Base-by-base conservation (phyloP, 35 echinoderm and acorn worm species). In the Lytechinus pictus region DNA sequence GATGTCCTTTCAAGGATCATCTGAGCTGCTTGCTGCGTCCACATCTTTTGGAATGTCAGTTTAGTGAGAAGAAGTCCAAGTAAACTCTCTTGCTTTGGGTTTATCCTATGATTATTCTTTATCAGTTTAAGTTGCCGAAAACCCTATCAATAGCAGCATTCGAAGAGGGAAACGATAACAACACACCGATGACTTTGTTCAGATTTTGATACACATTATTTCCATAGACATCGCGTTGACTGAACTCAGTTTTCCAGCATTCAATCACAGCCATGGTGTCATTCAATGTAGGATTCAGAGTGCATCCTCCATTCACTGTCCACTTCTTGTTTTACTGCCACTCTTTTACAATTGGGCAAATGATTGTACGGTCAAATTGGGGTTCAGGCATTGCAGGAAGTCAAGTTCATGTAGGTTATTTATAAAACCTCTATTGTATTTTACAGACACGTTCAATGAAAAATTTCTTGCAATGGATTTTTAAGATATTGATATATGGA, bases 81-180 rank as follows among this genome's bases (percentile, higher is more conserved):
- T 33, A 94, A 93, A 55, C 95, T 96, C 29, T 96, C 95, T 57
- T 96, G 55, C 66, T 96, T 96, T 4, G 93, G 95, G 3, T 27
- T 3, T 1, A 90, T 53, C 89, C 95, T 93, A 51, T 94, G 95
- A 51, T 96, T 90, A 93, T 93, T 93, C 28, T 96, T 96, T 19
- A 96, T 96, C 16, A 96, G 89, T 51, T 96, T 96, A 3, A 96
- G 91, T 61, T 89, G 86, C 54, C 86, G 51, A 96, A 93, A 12
- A 96, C 89, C 54, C 95, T 96, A 1, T 96, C 95, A 1, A 93
- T 57, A 56, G 95, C 54, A 57, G 95, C n/a, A 61, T 96, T 96
- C 6, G 91, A 96, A 52, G 66, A 96, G 8, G 95, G 95, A n/a
- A 92, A 93, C 13, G 33, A 44, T 44, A 44, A 44, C 2, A 55